A percentile compares a stretch with the other conserved stretches of the same genome.
phyloP scores from a whole-genome alignment of 1,140 invertebrate genomes.

The Ceratina japonica region DNA sequence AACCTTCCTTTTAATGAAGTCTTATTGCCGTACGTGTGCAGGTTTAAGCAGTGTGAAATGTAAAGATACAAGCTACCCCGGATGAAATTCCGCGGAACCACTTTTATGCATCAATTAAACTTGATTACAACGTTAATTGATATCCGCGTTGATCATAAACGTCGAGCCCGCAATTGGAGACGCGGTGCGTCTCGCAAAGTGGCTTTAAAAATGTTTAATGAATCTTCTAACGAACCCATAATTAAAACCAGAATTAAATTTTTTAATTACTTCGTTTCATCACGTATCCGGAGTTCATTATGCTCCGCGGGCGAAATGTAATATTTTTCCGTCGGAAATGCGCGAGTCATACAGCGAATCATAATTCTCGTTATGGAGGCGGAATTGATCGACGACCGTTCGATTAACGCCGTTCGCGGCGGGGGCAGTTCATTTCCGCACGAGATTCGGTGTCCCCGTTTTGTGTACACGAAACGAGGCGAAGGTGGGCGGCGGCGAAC shows the following conservation, averaged over 20 bases:
- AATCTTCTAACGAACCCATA: not conserved
- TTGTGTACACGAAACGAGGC: not conserved
- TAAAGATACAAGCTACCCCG: not conserved
- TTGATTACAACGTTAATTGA: too few relatives aligned
- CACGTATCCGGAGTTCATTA: too few relatives aligned
- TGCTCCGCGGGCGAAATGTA: too few relatives aligned
- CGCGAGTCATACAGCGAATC: not conserved
- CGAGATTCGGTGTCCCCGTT: not conserved
- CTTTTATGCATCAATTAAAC: not conserved
- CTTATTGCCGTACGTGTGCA: not conserved
- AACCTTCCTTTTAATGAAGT: slow-evolving; percentile 15
- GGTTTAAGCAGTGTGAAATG: not conserved
- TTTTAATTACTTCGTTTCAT: not conserved
- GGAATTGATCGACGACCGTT: not conserved
- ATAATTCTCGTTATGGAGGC: not conserved
- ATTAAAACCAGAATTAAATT: not conserved
- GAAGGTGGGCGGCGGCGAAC: not conserved
- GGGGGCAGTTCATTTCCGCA: not conserved
- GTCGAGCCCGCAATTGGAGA: too few relatives aligned
- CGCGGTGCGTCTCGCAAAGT: too few relatives aligned
- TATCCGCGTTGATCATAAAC: too few relatives aligned
- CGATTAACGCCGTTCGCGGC: not conserved
- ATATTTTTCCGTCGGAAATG: not conserved
- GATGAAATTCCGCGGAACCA: not conserved
- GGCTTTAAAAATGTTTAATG: too few relatives aligned